Conservation (phyloP, 2,797 vertebrate species). For the Salmo trutta region DNA sequence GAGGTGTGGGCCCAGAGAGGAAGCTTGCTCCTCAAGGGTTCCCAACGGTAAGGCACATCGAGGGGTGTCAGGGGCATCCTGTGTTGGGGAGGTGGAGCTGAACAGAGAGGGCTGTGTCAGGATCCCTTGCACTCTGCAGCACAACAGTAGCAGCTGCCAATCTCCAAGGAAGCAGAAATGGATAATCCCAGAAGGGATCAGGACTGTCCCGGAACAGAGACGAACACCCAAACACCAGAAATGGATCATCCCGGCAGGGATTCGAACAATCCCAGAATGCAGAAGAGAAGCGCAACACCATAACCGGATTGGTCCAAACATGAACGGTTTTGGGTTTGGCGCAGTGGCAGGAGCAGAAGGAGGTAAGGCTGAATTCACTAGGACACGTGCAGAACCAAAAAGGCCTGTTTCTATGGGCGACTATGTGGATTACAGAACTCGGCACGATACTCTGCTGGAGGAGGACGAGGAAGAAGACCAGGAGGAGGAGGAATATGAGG, state of each 20-base stretch:
- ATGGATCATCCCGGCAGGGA: conserved; percentile 20
- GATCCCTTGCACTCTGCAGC: conserved; percentile 75
- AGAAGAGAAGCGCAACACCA: conserved; percentile 19
- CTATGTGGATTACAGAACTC: conserved; percentile 60
- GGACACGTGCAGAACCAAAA: conserved; percentile 54
- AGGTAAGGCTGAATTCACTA: conserved; percentile 34
- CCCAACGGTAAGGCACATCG: conserved; percentile 61
- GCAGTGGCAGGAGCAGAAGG: conserved; percentile 20
- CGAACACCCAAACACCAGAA: conserved; percentile 10
- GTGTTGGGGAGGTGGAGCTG: conserved; percentile 78
- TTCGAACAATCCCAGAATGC: conserved; percentile 44
- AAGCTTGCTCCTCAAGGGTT: conserved; percentile 49
- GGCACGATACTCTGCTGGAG: conserved; percentile 46
- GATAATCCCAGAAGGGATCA: neutral
- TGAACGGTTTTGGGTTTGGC: conserved; percentile 56
- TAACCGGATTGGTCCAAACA: conserved; percentile 33
- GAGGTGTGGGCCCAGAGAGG: conserved; percentile 58
- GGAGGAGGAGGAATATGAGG: conserved; percentile 45
- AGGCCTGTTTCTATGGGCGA: conserved; percentile 71
- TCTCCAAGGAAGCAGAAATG: conserved; percentile 45
- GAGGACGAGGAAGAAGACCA: conserved; percentile 59
- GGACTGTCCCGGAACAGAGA: conserved; percentile 1
- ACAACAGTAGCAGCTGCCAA: conserved; percentile 54
- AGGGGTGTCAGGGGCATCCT: conserved; percentile 34
- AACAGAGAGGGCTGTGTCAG: conserved; percentile 79